Percentiles rank a stretch among this genome's conserved stretches.
phyloP scores from a whole-genome alignment of 37 sponge, comb jelly and placozoan genomes.

The Trichoplax adhaerens region DNA sequence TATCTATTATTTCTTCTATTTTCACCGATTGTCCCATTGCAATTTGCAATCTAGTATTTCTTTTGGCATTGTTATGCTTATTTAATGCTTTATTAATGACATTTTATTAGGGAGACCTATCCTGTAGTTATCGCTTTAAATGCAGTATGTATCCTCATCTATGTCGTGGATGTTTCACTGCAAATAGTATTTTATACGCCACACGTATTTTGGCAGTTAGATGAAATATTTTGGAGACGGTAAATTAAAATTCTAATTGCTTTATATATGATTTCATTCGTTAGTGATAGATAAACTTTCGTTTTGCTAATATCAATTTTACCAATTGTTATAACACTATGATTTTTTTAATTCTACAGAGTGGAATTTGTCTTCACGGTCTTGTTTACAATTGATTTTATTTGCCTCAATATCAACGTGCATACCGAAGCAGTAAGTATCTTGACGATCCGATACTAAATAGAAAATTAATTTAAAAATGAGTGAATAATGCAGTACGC shows the following conservation, averaged over 20 bases:
- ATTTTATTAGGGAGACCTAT: too few species aligned
- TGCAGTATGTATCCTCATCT: slow-evolving; percentile 20
- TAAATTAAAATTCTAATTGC: not conserved
- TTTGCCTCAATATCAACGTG: slow-evolving; percentile 16
- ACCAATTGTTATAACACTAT: too few species aligned
- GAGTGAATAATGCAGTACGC: too few species aligned
- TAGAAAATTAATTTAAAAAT: too few species aligned
- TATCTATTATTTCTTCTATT: not conserved
- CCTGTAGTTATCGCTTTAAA: slow-evolving; percentile 13
- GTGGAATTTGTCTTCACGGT: slow-evolving; percentile 14
- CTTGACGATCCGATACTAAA: too few species aligned
- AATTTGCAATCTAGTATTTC: too few species aligned
- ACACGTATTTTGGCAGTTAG: slow-evolving; percentile 11
- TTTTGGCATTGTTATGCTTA: too few species aligned
- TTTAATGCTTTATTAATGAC: too few species aligned
- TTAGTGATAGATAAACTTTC: too few species aligned
- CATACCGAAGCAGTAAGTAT: not conserved
- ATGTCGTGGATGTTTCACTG: slow-evolving; percentile 19
- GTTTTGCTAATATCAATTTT: too few species aligned
- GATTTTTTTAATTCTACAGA: not conserved
- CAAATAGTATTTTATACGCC: slow-evolving; percentile 12
- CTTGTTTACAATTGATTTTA: slow-evolving; percentile 31
- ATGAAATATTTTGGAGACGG: slow-evolving; percentile 20
- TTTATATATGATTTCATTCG: too few species aligned
- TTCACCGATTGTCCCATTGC: too few species aligned